Percentiles rank a stretch among this genome's conserved stretches.
phyloP scores from a whole-genome alignment of 2,113 vertebrate genomes.

The Ptilorrhoa leucosticta region DNA sequence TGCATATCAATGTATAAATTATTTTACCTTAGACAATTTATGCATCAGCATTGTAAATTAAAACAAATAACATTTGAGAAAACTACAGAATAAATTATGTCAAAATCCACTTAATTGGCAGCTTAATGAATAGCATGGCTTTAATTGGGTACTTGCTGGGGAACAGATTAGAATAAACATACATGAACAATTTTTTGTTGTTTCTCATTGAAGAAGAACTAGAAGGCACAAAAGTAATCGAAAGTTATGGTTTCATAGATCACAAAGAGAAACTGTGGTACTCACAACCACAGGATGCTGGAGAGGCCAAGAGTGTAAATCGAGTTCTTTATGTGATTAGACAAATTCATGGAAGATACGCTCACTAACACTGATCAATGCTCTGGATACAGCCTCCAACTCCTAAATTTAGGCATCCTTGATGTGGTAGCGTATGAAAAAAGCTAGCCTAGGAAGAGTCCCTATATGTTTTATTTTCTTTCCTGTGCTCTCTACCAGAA shows the following conservation, averaged over 20 bases:
- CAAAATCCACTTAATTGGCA: not conserved
- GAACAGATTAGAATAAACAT: not conserved
- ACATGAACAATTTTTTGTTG: not conserved
- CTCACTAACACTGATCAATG: not conserved
- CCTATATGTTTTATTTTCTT: not conserved
- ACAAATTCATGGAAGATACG: not conserved
- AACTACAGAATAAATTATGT: not conserved
- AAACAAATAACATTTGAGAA: not conserved
- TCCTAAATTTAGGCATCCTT: not conserved
- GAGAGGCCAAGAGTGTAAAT: accelerated
- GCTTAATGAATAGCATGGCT: not conserved
- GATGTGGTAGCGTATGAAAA: not conserved
- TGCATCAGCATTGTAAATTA: not conserved
- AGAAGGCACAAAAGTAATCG: not conserved
- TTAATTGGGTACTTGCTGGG: not conserved
- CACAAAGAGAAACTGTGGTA: not conserved
- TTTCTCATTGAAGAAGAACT: not conserved
- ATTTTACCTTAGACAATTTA: not conserved
- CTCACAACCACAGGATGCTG: not conserved
- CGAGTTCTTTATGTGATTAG: not conserved
- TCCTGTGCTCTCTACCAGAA: not conserved
- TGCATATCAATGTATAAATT: not conserved
- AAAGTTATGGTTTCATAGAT: not conserved
- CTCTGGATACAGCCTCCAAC: not conserved
- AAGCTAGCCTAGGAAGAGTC: not conserved